Conservation (phyloP, 2,888 invertebrate genomes). For the Meandrusa payeni region DNA sequence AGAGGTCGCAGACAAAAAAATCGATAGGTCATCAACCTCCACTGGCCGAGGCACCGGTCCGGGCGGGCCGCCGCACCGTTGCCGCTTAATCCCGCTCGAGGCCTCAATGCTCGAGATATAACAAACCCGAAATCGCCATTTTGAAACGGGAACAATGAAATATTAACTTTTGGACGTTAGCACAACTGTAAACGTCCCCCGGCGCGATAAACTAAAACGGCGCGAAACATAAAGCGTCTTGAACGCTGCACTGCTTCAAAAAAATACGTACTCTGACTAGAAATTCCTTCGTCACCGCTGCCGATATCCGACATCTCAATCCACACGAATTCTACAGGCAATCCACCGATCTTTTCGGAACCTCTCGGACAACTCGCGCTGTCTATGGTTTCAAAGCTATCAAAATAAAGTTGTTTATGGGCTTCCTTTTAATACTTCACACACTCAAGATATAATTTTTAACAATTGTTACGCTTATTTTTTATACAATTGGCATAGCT, state of each 20-base stretch:
- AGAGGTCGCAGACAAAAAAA: constrained; percentile 78
- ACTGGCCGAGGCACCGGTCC: constrained; percentile 61
- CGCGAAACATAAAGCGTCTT: constrained; percentile 41
- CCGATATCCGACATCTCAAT: constrained; percentile 89
- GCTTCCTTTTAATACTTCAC: no score
- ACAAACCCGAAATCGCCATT: constrained; percentile 74
- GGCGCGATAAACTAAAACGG: constrained; percentile 48
- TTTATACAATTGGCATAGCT: no score
- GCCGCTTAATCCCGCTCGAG: constrained; percentile 34
- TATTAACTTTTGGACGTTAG: constrained; percentile 74
- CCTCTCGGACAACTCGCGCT: constrained; percentile 60
- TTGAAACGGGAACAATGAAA: constrained; percentile 80
- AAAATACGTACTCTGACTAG: constrained; percentile 88
- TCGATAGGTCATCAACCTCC: constrained; percentile 79
- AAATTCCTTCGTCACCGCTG: constrained; percentile 89
- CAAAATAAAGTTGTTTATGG: constrained; percentile 57
- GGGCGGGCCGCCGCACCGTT: constrained; percentile 56
- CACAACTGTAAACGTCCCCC: constrained; percentile 49
- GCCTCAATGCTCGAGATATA: constrained; percentile 38
- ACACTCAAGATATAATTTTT: no score
- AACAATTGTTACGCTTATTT: no score
- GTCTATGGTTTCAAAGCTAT: constrained; percentile 68
- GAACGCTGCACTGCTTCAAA: constrained; percentile 49
- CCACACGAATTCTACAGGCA: constrained; percentile 76
- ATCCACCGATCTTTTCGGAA: constrained; percentile 73